phyloP scores from a whole-genome alignment of 2,888 invertebrate species.

The Nymphalis c-album region DNA sequence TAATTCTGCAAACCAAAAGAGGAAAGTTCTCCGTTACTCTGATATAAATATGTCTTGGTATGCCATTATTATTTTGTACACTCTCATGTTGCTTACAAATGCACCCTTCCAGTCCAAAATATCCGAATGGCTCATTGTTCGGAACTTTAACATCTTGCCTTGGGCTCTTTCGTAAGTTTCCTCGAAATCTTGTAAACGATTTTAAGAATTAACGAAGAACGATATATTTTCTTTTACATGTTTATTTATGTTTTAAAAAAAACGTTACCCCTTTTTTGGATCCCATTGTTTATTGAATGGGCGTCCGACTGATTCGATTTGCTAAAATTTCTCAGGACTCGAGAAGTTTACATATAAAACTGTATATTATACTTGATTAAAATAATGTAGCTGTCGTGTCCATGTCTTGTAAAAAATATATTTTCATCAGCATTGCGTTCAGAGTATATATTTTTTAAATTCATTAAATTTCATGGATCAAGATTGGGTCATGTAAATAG shows the following conservation, averaged over 20 bases:
- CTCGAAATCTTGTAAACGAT: slow-evolving; percentile 12
- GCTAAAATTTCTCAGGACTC: slow-evolving; percentile 23
- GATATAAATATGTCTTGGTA: slow-evolving; percentile 22
- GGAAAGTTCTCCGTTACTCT: background rate
- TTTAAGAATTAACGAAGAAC: slow-evolving; percentile 16
- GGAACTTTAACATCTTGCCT: slow-evolving; percentile 25
- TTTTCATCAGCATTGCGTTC: background rate
- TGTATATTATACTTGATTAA: slow-evolving; percentile 21
- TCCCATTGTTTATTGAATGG: slow-evolving; percentile 31
- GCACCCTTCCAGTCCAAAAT: slow-evolving; percentile 41
- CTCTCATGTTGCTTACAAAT: slow-evolving; percentile 23
- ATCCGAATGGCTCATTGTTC: slow-evolving; percentile 52
- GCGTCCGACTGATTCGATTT: slow-evolving; percentile 34
- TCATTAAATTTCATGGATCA: background rate
- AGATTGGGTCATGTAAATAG: too few relatives aligned
- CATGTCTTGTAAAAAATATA: slow-evolving; percentile 1
- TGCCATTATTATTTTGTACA: slow-evolving; percentile 27
- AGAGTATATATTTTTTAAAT: background rate
- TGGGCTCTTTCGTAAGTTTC: slow-evolving; percentile 16
- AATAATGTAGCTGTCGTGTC: slow-evolving; percentile 10
- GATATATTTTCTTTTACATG: slow-evolving; percentile 19
- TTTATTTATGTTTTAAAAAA: slow-evolving; percentile 29
- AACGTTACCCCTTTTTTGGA: slow-evolving; percentile 26
- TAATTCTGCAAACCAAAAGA: background rate
- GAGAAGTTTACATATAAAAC: slow-evolving; percentile 13